Percentiles rank a stretch among this genome's conserved stretches.
Conservation (phyloP, 1,140 invertebrate species). For the Cyrtorhinus lividipennis region DNA sequence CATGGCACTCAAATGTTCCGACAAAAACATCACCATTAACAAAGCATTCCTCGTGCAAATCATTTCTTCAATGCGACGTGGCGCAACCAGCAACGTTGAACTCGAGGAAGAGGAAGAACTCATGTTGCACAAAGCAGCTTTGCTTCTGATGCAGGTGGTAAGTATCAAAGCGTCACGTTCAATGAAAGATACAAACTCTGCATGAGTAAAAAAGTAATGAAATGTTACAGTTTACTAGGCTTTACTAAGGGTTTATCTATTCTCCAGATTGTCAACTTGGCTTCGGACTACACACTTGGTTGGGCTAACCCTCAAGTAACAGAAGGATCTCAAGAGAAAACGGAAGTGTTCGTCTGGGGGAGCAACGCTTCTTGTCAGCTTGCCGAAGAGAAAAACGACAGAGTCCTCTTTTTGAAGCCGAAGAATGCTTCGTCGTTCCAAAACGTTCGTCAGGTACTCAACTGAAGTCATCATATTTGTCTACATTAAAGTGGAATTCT, state of each 20-base stretch:
- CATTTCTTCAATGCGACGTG: conserved; percentile 9
- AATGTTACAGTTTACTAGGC: not conserved
- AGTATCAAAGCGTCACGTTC: conserved; percentile 16
- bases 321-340: conserved; percentile 26
- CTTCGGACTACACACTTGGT: conserved; percentile 32
- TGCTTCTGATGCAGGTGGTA: conserved; percentile 40
- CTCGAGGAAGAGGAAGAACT: conserved; percentile 23
- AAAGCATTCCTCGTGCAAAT: conserved; percentile 12
- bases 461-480: too few relatives aligned
- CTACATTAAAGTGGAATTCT: too few relatives aligned
- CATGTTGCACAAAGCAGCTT: conserved; percentile 37
- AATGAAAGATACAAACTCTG: not conserved
- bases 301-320: conserved; percentile 25
- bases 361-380: conserved; percentile 52
- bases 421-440: conserved; percentile 39
- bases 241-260: not conserved
- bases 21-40: conserved; percentile 20
- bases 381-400: conserved; percentile 43
- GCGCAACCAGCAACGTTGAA: not conserved
- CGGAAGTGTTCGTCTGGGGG: conserved; percentile 51
- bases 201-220: too few relatives aligned
- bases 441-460: conserved; percentile 43
- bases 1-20: conserved; percentile 35
- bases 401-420: conserved; percentile 45
- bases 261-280: conserved; percentile 32